Base-by-base conservation (phyloP, 2,113 vertebrate genomes). In the Mormoops blainvillei region DNA sequence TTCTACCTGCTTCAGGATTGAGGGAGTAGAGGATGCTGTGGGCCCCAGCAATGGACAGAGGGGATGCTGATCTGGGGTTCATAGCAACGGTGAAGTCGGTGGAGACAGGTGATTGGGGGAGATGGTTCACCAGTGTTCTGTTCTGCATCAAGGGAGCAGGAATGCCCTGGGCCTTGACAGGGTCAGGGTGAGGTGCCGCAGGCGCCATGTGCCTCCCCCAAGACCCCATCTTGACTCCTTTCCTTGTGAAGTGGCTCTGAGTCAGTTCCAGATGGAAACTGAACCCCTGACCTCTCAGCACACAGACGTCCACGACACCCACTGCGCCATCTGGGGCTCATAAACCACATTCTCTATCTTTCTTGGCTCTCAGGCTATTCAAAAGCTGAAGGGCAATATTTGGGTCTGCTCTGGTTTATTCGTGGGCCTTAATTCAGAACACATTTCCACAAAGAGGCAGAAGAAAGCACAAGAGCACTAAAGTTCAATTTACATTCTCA, bases 401-500 rank as follows among this genome's bases (percentile, higher is more conserved):
- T 97, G 97, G 98, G 98, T 96, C 98, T 90, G 96, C 98, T 98
- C 98, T 97, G 94, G 94, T 97, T 98, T 98, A 98, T 97, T 98
- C 94, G 63, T 97, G 91, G 97, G 92, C 96, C 98, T 98, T 99
- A 99, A 99, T 98, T 97, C 95, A 97, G 97, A 99, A 98, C 98
- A 99, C 97, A 98, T 99, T 99, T 98, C 96, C 97, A 97, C 97
- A 96, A 88, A 96, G 96, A 70, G 61, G 61, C 96, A 98, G 98
- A 99, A 98, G 98, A 98, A 98, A 99, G 98, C 98, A 98, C 98
- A 98, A 98, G 98, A 98, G 98, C 97, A 97, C 98, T 98, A 82
- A 97, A 98, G 98, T 98, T 98, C 98, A 98, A 98, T 98, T 98
- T 98, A 98, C 98, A 98, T 99, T 98, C 98, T 98, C 97, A 98